These are phyloP conservation scores for Gymnocephalus cernua DNA, from an alignment of 2,113 vertebrate species.

Conservation along the genomic window DNA sequence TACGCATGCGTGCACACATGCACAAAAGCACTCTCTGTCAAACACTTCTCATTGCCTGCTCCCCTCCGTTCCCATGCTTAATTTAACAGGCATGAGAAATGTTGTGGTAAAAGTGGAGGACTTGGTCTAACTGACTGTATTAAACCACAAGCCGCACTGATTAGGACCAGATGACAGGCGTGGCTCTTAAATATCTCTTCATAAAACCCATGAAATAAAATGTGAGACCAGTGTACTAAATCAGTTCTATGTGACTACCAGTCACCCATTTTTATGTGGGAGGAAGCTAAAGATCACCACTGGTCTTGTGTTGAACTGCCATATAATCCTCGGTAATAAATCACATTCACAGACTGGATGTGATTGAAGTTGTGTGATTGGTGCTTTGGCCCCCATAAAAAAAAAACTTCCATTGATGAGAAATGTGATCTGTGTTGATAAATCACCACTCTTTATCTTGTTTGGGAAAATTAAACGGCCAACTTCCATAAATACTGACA, in stretches of 20 bases:
- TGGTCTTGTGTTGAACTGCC: constrained; percentile 65
- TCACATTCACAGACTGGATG: constrained; percentile 44
- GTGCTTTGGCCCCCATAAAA: constrained; percentile 64
- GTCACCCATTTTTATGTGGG: constrained; percentile 60
- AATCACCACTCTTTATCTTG: constrained; percentile 62
- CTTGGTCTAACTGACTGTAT: constrained; percentile 54
- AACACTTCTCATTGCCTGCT: constrained; percentile 18
- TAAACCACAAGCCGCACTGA: constrained; percentile 61
- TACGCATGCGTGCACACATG: background rate
- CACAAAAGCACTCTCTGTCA: constrained; percentile 22
- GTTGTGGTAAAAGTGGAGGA: constrained; percentile 47
- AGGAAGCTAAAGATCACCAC: constrained; percentile 65
- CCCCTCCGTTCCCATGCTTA: constrained; percentile 44
- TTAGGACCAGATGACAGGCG: constrained; percentile 67
- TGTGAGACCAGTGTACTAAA: constrained; percentile 57
- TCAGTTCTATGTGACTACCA: constrained; percentile 53
- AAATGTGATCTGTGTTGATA: constrained; percentile 65
- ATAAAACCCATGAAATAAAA: constrained; percentile 65
- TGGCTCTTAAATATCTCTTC: constrained; percentile 56
- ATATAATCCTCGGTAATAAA: constrained; percentile 54
- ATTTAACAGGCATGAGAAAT: constrained; percentile 48
- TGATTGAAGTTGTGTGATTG: constrained; percentile 47
- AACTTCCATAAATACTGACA: constrained; percentile 40
- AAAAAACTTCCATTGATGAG: constrained; percentile 47
- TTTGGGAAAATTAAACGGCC: constrained; percentile 46